Evolutionary conservation across 1,140 invertebrate species (phyloP).

Genomic region (Hydropsyche tenuis): DNA sequence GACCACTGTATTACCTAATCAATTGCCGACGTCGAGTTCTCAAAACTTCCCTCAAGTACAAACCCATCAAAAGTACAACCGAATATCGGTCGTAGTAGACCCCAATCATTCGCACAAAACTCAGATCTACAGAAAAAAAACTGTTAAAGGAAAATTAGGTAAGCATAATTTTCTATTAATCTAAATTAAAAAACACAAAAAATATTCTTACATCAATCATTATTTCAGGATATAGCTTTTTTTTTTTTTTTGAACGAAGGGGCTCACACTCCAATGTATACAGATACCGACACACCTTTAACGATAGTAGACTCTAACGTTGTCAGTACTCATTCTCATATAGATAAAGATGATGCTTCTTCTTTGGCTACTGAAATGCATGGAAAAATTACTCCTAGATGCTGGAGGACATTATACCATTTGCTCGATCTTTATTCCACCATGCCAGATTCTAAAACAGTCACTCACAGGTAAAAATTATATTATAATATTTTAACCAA

Average conservation of each 20-base stretch:
- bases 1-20: conserved; percentile 34
- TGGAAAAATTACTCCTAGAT: conserved; percentile 72
- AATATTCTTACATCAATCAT: neutral
- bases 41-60: conserved; percentile 38
- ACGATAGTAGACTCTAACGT: conserved; percentile 44
- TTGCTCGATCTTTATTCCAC: conserved; percentile 92
- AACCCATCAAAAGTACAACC: conserved; percentile 62
- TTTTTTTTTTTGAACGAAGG: conserved; percentile 74
- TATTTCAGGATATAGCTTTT: conserved; percentile 66
- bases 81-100: conserved; percentile 72
- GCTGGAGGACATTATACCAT: conserved; percentile 94
- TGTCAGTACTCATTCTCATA: conserved; percentile 39
- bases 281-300: conserved; percentile 51
- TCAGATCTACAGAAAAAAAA: conserved; percentile 83
- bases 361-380: conserved; percentile 42
- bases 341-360: conserved; percentile 44
- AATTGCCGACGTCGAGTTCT: conserved; percentile 53
- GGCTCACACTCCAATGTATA: conserved; percentile 74
- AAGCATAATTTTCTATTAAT: conserved; percentile 35
- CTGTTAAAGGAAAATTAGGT: conserved; percentile 73
- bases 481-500: conserved; percentile 6
- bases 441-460: conserved; percentile 92
- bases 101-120: conserved; percentile 86
- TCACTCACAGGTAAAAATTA: conserved; percentile 62
- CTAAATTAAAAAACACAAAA: too few species aligned